Base-by-base conservation (phyloP, 1,140 invertebrate species). In the Platorchestia sp. region DNA sequence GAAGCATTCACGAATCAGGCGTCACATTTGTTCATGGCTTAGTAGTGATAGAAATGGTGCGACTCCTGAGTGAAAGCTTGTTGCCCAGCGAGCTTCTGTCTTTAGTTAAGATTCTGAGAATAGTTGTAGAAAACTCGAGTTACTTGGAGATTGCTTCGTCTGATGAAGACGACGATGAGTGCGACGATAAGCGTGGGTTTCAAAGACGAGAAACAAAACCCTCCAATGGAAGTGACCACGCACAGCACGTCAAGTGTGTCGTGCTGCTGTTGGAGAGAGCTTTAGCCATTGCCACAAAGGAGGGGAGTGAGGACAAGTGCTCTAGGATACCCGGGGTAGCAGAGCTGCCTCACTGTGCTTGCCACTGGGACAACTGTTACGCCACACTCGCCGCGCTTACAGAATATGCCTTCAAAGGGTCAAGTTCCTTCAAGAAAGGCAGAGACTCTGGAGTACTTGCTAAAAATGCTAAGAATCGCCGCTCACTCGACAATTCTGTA, bases 201-300 rank as follows among this genome's bases (percentile, higher is more conserved):
- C 41, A 40, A 0, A 93, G 45, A 47, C 91, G 91, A 45, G 91
- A 93, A 27, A 41, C 43, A 40, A 93, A 93, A 36, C 16, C 45
- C 45, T 40, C 41, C 36, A 45, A 47, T 93, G 3, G 91, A 45
- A 45, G 36, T 45, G 91, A 93, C 45, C 91, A 93, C 40, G 91
- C 91, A 7, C 91, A 93, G 91, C 91, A 45, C 91, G 40, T 93
- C 91, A 93, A 47, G 45, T 93, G 91, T 47, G 43, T 93, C 45
- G 91, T 93, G 3, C 45, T 45, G 36, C 45, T 93, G 3, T 47
- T 93, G 45, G 91, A 93, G 40, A 44, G 45, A 40, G 91, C 91
- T 1, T 40, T 93, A 3, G 91, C 43, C 45, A 45, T 93, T 27
- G 91, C 91, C 19, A 93, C 91, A 7, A 93, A 93, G 36, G 91